These are phyloP conservation scores for Pseudochirops corinnae DNA, from an alignment of 2,797 vertebrate genomes.

Conservation along the genomic window DNA sequence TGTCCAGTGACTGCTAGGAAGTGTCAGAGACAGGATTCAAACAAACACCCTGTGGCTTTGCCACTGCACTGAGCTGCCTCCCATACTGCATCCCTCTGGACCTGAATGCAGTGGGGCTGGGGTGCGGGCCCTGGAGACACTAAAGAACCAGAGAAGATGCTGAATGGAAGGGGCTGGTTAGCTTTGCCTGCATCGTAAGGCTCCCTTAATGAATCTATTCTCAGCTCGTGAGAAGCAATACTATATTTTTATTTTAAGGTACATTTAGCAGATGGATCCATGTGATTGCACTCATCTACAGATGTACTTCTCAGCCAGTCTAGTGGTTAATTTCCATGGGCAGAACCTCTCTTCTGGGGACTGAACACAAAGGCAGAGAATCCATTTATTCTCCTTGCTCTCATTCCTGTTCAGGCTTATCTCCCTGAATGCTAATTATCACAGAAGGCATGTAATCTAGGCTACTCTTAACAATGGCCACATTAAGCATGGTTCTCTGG, in stretches of 20 bases:
- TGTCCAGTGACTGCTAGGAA: background rate
- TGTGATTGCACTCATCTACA: slow-evolving; percentile 3
- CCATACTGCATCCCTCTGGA: background rate
- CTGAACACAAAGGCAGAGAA: slow-evolving; percentile 13
- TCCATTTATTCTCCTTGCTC: slow-evolving; percentile 47
- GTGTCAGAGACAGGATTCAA: background rate
- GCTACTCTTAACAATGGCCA: background rate
- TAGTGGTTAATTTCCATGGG: background rate
- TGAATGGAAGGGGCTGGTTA: background rate
- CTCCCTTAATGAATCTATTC: background rate
- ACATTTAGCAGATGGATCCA: slow-evolving; percentile 7
- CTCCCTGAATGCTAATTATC: slow-evolving; percentile 22
- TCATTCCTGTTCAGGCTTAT: background rate
- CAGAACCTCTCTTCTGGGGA: background rate
- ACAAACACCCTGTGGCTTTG: background rate
- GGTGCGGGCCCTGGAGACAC: accelerated
- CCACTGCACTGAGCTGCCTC: background rate
- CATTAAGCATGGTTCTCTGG: background rate
- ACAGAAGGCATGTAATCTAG: slow-evolving; percentile 28
- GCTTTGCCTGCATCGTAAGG: background rate
- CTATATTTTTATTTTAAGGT: slow-evolving; percentile 34
- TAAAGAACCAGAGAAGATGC: background rate
- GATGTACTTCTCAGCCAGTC: background rate
- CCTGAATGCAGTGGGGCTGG: background rate
- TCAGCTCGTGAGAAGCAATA: background rate